Evolutionary conservation across 2,113 vertebrate species (phyloP).

Genomic region (Phoenicopterus ruber): DNA sequence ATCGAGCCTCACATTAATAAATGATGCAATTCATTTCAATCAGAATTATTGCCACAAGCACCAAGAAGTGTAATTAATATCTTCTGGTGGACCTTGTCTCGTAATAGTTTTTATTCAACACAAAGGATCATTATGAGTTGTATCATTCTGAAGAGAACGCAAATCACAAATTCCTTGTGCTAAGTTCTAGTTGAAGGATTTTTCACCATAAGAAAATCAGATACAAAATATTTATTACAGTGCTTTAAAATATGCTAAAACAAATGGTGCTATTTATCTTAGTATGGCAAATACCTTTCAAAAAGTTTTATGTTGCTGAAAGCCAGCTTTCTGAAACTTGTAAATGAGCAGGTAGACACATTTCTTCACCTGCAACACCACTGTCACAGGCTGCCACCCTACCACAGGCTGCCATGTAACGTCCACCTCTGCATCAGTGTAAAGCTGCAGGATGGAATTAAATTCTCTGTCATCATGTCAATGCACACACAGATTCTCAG

Average conservation of each 20-base stretch:
- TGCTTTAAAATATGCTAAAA: neutral
- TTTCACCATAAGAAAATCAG: neutral
- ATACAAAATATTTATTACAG: neutral
- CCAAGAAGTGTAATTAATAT: slow-evolving; percentile 25
- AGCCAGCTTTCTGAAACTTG: neutral
- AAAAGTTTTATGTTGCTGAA: neutral
- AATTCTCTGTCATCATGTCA: neutral
- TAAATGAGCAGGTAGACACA: neutral
- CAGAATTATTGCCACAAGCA: slow-evolving; percentile 20
- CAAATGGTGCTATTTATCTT: neutral
- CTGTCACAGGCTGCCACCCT: neutral
- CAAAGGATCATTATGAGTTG: neutral
- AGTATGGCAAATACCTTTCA: neutral
- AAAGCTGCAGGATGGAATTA: neutral
- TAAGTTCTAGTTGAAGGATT: neutral
- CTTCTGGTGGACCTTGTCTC: neutral
- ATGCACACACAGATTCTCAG: neutral
- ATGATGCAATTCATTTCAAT: neutral
- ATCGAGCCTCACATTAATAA: slow-evolving; percentile 23
- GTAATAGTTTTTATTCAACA: neutral
- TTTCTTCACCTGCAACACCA: neutral
- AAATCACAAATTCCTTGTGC: neutral
- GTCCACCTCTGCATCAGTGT: neutral
- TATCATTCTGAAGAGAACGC: neutral
- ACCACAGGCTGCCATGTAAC: neutral